Base-by-base conservation (phyloP, 2,113 vertebrate species). In the Mormyrus lacerda region DNA sequence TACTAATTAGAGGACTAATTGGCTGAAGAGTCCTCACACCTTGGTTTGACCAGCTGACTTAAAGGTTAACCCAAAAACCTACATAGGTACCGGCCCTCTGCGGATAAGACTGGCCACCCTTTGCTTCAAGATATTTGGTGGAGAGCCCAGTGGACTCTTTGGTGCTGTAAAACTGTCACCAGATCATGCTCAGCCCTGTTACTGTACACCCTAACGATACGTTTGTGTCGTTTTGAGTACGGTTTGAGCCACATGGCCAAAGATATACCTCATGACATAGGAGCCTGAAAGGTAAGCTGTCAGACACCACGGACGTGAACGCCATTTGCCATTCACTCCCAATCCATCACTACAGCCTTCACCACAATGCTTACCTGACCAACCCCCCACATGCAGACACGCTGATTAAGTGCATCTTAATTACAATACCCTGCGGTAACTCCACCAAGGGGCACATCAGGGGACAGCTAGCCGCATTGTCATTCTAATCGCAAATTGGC, bases 351-450 rank as follows among this genome's bases (percentile, higher is more conserved):
- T 45, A 88, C 42, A 27, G 39, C 55, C 55, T 61, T 61, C 55
- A n/a, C 21, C 55, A n/a, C 55, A 61, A 61, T 15, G 50, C 31
- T 45, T 51, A 44, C 7, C 53, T 85, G 15, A 85, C 89, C 39
- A 35, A 10, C 13, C 55, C 42, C 39, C 42, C 44, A 17, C 31
- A 17, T 19, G 73, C 73, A 79, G 73, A 79, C 73, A 89, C 61
- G 19, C 45, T 87, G 58, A 89, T 86, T 86, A 87, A 44, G 61
- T 11, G 42, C 84, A 31, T 87, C 89, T 89, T 89, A 73, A 87
- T 89, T 89, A 76, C 84, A 51, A 55, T 51, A n/a, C 47, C 27
- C 45, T 11, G 45, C 44, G n/a, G 58, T 87, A n/a, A 73, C 58
- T 58, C 44, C 27, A 39, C 39, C 48, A 87, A 87, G 61, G 19